A percentile compares a stretch with the other conserved stretches of the same genome.
Conservation (phyloP, 2,888 invertebrate genomes). For the Heliconius aoede region DNA sequence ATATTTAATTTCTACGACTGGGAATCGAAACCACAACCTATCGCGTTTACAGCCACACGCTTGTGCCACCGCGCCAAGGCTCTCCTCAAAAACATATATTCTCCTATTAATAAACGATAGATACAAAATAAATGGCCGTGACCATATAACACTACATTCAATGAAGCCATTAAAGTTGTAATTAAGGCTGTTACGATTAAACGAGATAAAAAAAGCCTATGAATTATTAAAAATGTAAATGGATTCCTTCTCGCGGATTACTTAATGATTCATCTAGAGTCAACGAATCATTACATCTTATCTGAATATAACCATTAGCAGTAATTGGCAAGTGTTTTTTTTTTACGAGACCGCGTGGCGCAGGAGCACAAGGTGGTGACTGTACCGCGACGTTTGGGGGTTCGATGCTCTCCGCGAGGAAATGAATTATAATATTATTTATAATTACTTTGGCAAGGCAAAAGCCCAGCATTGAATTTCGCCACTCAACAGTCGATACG, state of each 20-base stretch:
- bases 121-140: not conserved
- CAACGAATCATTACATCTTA: conserved; percentile 10
- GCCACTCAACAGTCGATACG: too few relatives aligned
- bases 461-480: too few relatives aligned
- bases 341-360: too few relatives aligned
- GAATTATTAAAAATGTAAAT: conserved; percentile 16
- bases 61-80: too few relatives aligned
- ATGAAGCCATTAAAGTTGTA: not conserved
- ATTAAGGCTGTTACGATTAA: conserved; percentile 2
- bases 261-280: not conserved
- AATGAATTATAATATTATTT: too few relatives aligned
- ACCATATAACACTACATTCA: not conserved
- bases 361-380: too few relatives aligned
- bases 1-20: too few relatives aligned
- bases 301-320: not conserved
- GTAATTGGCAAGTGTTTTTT: not conserved
- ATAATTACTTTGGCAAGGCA: too few relatives aligned
- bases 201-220: conserved; percentile 1
- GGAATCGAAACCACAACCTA: too few relatives aligned
- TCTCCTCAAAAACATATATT: not conserved
- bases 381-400: too few relatives aligned
- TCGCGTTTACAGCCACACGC: too few relatives aligned
- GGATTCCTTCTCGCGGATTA: not conserved
- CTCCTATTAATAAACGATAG: not conserved
- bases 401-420: too few relatives aligned